Conservation (phyloP, 2,113 vertebrate species). For the Psilopogon haemacephalus region DNA sequence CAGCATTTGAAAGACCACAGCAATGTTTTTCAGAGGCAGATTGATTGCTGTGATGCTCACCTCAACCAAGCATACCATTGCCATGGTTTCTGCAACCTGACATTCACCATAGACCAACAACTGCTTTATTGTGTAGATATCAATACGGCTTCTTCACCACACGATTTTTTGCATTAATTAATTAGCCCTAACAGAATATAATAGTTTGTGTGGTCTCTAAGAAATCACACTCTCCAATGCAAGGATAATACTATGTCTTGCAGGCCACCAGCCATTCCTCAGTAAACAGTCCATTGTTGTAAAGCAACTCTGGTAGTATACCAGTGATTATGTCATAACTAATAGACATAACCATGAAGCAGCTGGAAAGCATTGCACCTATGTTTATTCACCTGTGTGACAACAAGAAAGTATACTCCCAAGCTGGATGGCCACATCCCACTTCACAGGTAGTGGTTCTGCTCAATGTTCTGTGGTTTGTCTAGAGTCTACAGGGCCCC, state of each 20-base stretch:
- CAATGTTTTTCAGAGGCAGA: background rate
- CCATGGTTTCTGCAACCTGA: background rate
- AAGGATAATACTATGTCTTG: background rate
- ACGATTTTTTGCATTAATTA: background rate
- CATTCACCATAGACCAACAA: background rate
- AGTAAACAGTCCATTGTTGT: background rate
- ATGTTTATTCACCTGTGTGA: background rate
- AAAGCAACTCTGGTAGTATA: background rate
- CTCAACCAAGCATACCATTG: background rate
- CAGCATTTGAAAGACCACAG: background rate
- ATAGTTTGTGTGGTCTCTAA: background rate
- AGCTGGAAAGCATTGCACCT: background rate
- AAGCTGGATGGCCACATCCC: background rate
- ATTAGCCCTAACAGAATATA: background rate
- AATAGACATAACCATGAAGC: background rate
- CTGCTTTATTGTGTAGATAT: background rate
- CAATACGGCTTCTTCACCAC: background rate
- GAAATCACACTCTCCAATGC: background rate
- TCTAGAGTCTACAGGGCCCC: background rate
- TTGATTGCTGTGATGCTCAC: background rate
- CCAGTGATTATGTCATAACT: background rate
- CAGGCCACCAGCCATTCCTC: fast-evolving
- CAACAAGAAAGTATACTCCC: background rate
- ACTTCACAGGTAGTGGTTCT: background rate
- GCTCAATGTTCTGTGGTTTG: background rate